Evolutionary conservation across 1,140 invertebrate genomes (phyloP), one percentile per base, ranked within the genome.

Genomic region (Hesperophylax magnus): DNA sequence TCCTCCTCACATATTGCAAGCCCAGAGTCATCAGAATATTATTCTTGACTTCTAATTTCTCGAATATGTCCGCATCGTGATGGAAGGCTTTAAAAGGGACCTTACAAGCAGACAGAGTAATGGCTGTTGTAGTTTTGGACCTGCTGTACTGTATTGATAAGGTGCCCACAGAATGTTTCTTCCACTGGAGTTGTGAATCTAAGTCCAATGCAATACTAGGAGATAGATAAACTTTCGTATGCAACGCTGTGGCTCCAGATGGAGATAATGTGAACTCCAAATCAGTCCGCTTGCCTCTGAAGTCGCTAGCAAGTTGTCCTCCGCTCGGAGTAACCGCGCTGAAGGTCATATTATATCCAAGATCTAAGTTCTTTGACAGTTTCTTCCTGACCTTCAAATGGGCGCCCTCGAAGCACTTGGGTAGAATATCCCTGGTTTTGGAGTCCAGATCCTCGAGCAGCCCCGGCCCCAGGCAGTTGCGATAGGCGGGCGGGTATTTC

Each of bases 281-380:
- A 20, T 63, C 53, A 24, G 22, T 63, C 15, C 60, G 39, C n/a
- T 65, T 53, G 15, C 27, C 39, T 11, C 17, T 22, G 60, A 27
- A 77, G 34, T 63, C 61, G 60, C 58, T 22, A 15, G 67, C 65
- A 1, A 72, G 3, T 15, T 79, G 78, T 9, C 78, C 67, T 8
- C 78, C 78, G 31, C 78, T 72, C 15, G 78, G 78, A 3, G 67
- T 79, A 3, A 79, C 63, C 17, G 78, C 22, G 34, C 78, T 79
- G 78, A 79, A 79, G 18, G 72, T 47, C 52, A 79, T 39, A 17
- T 74, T 79, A 56, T 60, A 79, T 1, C 78, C 78, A 11, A 79
- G 4, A 31, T 74, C 52, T 1, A 71, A 17, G 18, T 24, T 58
- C 8, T 47, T 53, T 1, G 14, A 17, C 0, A 72, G 2, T n/a